phyloP scores from a whole-genome alignment of 1,140 invertebrate genomes.

The Drosophila saltans region DNA sequence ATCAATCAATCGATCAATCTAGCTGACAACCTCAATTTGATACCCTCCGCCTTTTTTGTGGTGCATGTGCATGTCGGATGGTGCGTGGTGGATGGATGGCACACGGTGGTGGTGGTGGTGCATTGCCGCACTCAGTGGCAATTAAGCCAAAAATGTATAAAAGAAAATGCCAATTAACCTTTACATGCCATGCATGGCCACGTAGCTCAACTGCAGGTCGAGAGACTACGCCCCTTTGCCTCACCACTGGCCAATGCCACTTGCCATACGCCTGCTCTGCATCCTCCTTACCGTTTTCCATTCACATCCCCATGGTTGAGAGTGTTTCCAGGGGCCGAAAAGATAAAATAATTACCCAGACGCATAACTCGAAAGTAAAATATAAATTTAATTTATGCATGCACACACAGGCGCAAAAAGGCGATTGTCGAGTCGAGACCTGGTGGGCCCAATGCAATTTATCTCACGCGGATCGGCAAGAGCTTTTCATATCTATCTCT shows the following conservation, averaged over 20 bases:
- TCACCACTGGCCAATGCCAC: slow-evolving; percentile 3
- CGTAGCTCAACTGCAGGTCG: slow-evolving; percentile 43
- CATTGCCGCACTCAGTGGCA: slow-evolving; percentile 58
- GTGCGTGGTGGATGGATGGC: slow-evolving; percentile 30
- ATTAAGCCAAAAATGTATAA: slow-evolving; percentile 69
- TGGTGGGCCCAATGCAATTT: slow-evolving; percentile 59
- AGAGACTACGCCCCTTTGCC: background rate
- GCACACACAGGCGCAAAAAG: slow-evolving; percentile 49
- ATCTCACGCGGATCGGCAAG: slow-evolving; percentile 66
- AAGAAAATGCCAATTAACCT: slow-evolving; percentile 79
- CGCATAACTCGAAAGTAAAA: slow-evolving; percentile 81
- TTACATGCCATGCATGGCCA: slow-evolving; percentile 78
- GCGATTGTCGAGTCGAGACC: slow-evolving; percentile 19
- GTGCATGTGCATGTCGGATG: slow-evolving; percentile 38
- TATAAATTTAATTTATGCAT: slow-evolving; percentile 78
- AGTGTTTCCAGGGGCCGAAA: slow-evolving; percentile 33
- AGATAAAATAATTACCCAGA: slow-evolving; percentile 81
- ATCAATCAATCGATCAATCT: slow-evolving; percentile 66
- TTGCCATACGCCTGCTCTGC: background rate
- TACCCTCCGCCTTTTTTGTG: slow-evolving; percentile 18
- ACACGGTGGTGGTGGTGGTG: background rate
- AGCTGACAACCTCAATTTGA: slow-evolving; percentile 18
- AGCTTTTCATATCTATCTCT: slow-evolving; percentile 33
- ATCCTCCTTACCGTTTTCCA: background rate
- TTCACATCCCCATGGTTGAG: slow-evolving; percentile 39